phyloP scores from a whole-genome alignment of 2,113 vertebrate genomes.

The Ariopsis seemanni region DNA sequence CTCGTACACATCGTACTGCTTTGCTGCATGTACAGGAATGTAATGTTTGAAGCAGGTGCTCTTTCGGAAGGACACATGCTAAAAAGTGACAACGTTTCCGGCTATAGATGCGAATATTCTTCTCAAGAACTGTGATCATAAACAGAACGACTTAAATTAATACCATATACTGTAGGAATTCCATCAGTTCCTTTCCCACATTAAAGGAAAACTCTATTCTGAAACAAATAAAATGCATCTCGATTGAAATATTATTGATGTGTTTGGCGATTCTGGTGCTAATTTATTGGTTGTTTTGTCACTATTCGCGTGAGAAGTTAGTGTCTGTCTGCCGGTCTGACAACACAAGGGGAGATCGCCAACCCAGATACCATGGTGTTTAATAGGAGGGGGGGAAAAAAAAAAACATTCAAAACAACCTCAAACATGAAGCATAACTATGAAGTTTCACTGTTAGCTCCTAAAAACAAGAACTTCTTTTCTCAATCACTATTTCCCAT shows the following conservation, averaged over 20 bases:
- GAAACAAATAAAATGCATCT: background rate
- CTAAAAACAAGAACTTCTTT: background rate
- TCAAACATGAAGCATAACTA: background rate
- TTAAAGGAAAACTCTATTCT: background rate
- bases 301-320: background rate
- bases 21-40: background rate
- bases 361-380: background rate
- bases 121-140: conserved; percentile 1
- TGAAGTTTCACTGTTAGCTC: background rate
- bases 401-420: background rate
- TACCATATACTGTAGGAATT: background rate
- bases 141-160: background rate
- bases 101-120: background rate
- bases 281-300: background rate
- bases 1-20: background rate
- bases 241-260: conserved; percentile 1
- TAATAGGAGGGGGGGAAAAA: background rate
- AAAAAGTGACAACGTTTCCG: background rate
- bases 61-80: background rate
- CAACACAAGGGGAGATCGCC: background rate
- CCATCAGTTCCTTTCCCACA: background rate
- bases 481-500: background rate
- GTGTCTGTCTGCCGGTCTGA: background rate
- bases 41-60: conserved; percentile 43
- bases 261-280: background rate